Base-by-base conservation (phyloP, 2,888 invertebrate species). In the Agonopterix subpropinquella region DNA sequence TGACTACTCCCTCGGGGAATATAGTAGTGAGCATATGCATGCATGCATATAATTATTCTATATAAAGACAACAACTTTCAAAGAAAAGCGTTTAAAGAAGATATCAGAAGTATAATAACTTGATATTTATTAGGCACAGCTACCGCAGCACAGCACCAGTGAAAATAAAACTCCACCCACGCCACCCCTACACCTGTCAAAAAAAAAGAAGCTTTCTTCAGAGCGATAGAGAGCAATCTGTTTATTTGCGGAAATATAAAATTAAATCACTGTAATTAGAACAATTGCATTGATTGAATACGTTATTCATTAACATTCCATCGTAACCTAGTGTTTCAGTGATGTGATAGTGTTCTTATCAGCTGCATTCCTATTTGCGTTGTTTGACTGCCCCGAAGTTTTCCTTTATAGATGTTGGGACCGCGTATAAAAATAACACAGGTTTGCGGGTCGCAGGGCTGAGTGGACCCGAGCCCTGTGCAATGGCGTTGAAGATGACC, bases 351-450 rank as follows among this genome's bases (percentile, higher is more conserved):
- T 62, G 59, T 63, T 56, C 63, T 56, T 51, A 61, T 58, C 56
- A 44, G 55, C 51, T 49, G 48, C 61, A 61, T 62, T 70, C 62
- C 64, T 61, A 77, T 78, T 70, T 84, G 80, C 80, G 80, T 84
- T 83, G 80, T 84, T 80, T 77, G 71, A 9, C 42, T 65, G 76
- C 65, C 73, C 11, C 11, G 42, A 11, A 73, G 76, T 78, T 80
- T 80, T 84, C 83, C 67, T 78, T 85, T 85, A 86, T 78, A 77
- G 78, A 83, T 83, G 86, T 83, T 81, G 85, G 77, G 82, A 77
- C 71, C 79, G 80, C 65, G 76, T 84, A 74, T 79, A 86, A 82
- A 87, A 87, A 87, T 87, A 87, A 87, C 85, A 80, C 75, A 74
- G 70, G 68, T 77, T 73, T 71, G 78, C 71, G 69, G 67, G 73